phyloP scores from a whole-genome alignment of 2,888 invertebrate species.

The Camponotus fellah region DNA sequence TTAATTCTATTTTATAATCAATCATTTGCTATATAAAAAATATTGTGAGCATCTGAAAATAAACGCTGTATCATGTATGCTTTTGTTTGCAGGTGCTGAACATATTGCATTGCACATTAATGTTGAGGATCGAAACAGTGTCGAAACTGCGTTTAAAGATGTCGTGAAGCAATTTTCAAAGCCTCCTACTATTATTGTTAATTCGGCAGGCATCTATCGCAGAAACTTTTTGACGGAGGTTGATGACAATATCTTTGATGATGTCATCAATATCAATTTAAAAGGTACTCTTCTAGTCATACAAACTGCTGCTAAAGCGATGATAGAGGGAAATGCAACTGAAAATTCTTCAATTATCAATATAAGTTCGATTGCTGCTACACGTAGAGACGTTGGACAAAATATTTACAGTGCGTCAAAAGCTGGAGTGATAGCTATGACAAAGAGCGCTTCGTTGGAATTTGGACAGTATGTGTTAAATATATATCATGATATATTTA shows the following conservation, averaged over 20 bases:
- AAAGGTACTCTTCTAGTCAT: slow-evolving; percentile 96
- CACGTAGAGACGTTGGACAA: slow-evolving; percentile 94
- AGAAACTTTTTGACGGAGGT: slow-evolving; percentile 95
- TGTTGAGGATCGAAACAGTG: slow-evolving; percentile 89
- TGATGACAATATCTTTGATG: slow-evolving; percentile 92
- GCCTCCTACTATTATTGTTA: slow-evolving; percentile 94
- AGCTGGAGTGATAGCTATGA: slow-evolving; percentile 95
- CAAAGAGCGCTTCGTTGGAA: slow-evolving; percentile 95
- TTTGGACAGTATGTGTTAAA: slow-evolving; percentile 88
- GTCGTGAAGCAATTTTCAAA: slow-evolving; percentile 88
- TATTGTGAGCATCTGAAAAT: no score
- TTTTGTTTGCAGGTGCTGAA: slow-evolving; percentile 79
- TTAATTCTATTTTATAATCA: not conserved
- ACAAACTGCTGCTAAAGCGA: slow-evolving; percentile 92
- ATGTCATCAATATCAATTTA: slow-evolving; percentile 94
- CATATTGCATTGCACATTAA: slow-evolving; percentile 90
- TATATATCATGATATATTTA: slow-evolving; percentile 48
- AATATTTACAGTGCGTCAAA: slow-evolving; percentile 97
- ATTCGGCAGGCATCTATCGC: slow-evolving; percentile 95
- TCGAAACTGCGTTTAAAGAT: slow-evolving; percentile 88
- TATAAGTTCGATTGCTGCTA: slow-evolving; percentile 94
- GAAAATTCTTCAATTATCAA: slow-evolving; percentile 93
- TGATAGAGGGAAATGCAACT: slow-evolving; percentile 90
- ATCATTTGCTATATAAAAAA: not conserved
- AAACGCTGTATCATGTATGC: no score